These are phyloP conservation scores for Strongylocentrotus purpuratus DNA, from an alignment of 35 echinoderm and acorn worm species.

Conservation along the genomic window DNA sequence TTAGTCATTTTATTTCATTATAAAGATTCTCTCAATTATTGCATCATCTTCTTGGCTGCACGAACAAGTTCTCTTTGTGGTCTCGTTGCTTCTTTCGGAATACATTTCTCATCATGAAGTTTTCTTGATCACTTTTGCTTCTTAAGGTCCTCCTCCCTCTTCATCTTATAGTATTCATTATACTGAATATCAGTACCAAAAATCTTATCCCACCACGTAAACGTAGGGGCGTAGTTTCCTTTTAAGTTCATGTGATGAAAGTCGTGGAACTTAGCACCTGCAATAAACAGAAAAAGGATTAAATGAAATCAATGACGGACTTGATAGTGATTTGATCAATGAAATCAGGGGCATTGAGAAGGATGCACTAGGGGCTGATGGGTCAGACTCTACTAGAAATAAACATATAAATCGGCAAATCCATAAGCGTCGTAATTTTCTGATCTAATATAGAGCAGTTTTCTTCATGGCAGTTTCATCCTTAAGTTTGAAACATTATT, in stretches of 20 bases:
- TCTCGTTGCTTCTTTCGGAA: too few relatives aligned
- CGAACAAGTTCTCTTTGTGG: too few relatives aligned
- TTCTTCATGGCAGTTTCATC: not conserved
- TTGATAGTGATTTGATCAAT: not conserved
- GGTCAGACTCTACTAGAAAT: not conserved
- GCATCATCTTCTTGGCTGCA: too few relatives aligned
- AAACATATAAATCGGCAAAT: not conserved
- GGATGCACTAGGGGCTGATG: slow-evolving; percentile 29
- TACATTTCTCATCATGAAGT: not conserved
- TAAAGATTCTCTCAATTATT: too few relatives aligned
- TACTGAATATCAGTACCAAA: slow-evolving; percentile 92
- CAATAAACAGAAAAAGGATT: not conserved
- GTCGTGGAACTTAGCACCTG: slow-evolving; percentile 85
- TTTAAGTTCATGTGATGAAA: slow-evolving; percentile 97
- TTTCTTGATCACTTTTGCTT: not conserved
- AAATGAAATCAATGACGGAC: not conserved
- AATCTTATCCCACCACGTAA: slow-evolving; percentile 95
- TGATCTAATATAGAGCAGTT: not conserved
- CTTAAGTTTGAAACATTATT: too few relatives aligned
- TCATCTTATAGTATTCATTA: slow-evolving; percentile 57
- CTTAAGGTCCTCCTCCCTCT: slow-evolving; percentile 1
- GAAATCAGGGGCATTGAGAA: slow-evolving; percentile 73
- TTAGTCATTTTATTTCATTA: too few relatives aligned
- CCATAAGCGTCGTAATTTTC: not conserved
- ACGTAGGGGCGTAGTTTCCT: slow-evolving; percentile 92